A percentile compares a stretch with the other conserved stretches of the same genome.
Conservation (phyloP, 1,140 invertebrate genomes). For the Anoplolepis gracilipes region DNA sequence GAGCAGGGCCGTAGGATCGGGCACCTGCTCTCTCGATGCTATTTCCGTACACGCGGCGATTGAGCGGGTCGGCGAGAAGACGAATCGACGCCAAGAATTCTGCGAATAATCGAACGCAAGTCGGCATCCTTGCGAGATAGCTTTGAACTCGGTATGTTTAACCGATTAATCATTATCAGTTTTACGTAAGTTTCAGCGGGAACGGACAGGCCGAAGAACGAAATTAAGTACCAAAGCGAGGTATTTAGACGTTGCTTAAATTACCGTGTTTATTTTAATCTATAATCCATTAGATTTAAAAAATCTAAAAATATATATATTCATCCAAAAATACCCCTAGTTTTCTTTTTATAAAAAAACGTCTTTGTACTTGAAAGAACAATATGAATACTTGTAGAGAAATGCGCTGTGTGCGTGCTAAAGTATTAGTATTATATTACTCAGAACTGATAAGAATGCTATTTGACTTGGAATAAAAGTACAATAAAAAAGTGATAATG, state of each 20-base stretch:
- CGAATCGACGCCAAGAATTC: constrained; percentile 59
- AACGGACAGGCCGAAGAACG: background rate
- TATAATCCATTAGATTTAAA: background rate
- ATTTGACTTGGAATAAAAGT: background rate
- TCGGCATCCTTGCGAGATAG: constrained; percentile 10
- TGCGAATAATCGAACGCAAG: constrained; percentile 39
- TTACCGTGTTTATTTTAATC: background rate
- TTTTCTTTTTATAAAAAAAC: too few species aligned
- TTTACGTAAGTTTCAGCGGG: background rate
- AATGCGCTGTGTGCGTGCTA: too few species aligned
- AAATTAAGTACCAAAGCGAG: background rate
- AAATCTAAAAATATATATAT: too few species aligned
- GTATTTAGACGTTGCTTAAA: background rate
- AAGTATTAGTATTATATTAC: too few species aligned
- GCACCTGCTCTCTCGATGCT: constrained; percentile 59
- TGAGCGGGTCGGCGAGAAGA: constrained; percentile 48
- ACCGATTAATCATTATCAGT: background rate
- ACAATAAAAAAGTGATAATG: background rate
- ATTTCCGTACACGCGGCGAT: constrained; percentile 62
- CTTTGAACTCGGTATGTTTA: constrained; percentile 33
- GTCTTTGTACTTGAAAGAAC: background rate
- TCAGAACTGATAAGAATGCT: too few species aligned
- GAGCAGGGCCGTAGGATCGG: constrained; percentile 66
- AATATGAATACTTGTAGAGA: too few species aligned
- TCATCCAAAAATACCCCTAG: too few species aligned